Evolutionary conservation across 2,797 vertebrate species (phyloP), one percentile per base, ranked within the genome.

Genomic region (Ptychobarbus kaznakovi): DNA sequence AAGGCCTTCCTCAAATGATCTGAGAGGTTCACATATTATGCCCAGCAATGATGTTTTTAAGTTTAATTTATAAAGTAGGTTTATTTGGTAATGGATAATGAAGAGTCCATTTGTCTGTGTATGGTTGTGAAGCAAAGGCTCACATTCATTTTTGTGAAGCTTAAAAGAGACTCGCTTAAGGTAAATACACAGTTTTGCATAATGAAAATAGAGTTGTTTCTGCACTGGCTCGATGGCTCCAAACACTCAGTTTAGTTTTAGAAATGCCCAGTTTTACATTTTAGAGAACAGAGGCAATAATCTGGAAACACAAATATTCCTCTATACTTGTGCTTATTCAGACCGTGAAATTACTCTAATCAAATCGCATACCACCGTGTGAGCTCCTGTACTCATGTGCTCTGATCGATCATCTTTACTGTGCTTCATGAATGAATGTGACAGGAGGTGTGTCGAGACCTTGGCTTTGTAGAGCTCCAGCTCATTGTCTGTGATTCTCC

Each of bases 401-500:
- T 76, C 4, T 38, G 32, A 76, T 38, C 5, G 20, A 3, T 75
- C 6, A 25, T 44, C 38, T 53, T 53, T 53, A 76, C 22, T n/a
- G 69, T 9, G 40, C 44, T 74, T 51, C 49, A 28, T 32, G 61
- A 32, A 65, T 7, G 6, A 28, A 6, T 11, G 56, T 15, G 49
- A 22, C 10, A 8, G 35, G 22, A 61, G 38, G 13, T 53, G n/a
- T 51, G 40, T 13, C 10, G 6, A 66, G 90, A 99, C 98, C 97
- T 99, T 99, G 91, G 97, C 96, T 87, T 97, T 97, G 92, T 98
- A 99, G 84, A 99, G 96, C 91, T 99, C 98, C 91, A 99, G 93
- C 92, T 99, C 98, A 28, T 99, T 98, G 93, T 99, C 98, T 2
- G 98, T 99, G 93, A 99, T 98, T 91, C 96, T 95, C 98, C 98